Conservation (phyloP, 2,888 invertebrate species). For the Helobdella robusta region DNA sequence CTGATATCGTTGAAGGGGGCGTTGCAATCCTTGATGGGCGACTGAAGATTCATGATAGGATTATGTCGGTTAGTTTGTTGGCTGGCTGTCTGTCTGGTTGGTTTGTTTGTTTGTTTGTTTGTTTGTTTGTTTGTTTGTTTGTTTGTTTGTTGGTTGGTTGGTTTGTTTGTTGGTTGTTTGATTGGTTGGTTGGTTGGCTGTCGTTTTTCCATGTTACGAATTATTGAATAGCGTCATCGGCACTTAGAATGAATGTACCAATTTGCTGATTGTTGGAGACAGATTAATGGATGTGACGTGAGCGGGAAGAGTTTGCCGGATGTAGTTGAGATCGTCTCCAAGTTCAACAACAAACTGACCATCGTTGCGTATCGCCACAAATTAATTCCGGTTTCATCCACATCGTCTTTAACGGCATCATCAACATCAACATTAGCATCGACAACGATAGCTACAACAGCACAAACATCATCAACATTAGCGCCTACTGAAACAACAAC, state of each 20-base stretch:
- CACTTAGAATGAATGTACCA: no score
- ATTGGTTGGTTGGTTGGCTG: neutral
- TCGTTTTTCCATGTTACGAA: no score
- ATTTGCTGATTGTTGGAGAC: no score
- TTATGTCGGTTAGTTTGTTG: conserved; percentile 57
- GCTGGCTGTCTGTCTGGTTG: neutral
- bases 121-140: neutral
- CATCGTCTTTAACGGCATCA: neutral
- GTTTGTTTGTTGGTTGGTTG: neutral
- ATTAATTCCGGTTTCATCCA: neutral
- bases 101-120: neutral
- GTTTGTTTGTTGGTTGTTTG: neutral
- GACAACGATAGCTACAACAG: no score
- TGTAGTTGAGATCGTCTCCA: neutral
- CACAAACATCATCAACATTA: no score
- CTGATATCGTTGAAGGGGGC: conserved; percentile 51
- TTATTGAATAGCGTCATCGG: no score
- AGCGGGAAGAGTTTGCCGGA: neutral
- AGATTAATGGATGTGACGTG: conserved; percentile 10
- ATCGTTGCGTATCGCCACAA: conserved; percentile 5
- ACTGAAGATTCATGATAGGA: conserved; percentile 85
- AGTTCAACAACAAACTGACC: conserved; percentile 5
- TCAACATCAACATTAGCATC: neutral
- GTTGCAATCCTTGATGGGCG: conserved; percentile 85
- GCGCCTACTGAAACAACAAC: no score